These are phyloP conservation scores for Macrostomum lignano DNA, from an alignment of 1,140 invertebrate species.

Conservation along the genomic window DNA sequence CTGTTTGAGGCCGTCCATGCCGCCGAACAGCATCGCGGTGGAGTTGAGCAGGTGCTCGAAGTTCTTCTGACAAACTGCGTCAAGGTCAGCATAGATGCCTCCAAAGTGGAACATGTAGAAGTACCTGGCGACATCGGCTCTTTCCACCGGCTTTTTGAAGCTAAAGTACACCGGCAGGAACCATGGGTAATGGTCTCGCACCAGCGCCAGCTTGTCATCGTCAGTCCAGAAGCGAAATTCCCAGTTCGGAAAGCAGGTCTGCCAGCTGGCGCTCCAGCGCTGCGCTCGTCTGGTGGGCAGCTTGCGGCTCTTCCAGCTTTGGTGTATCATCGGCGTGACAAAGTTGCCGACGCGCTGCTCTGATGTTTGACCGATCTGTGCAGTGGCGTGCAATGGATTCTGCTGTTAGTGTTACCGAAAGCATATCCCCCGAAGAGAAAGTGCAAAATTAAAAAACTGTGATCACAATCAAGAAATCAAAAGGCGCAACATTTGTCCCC, in stretches of 20 bases:
- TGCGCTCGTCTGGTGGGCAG: neutral
- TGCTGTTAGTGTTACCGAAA: too few species aligned
- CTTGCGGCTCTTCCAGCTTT: neutral
- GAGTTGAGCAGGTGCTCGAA: neutral
- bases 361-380: too few species aligned
- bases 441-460: too few species aligned
- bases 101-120: conserved; percentile 1
- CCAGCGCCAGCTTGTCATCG: neutral
- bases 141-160: neutral
- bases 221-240: neutral
- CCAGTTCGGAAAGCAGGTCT: neutral
- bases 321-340: conserved; percentile 1
- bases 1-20: neutral
- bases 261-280: neutral
- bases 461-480: too few species aligned
- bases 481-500: too few species aligned
- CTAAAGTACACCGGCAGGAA: neutral
- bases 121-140: neutral
- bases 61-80: neutral
- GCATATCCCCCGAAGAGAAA: too few species aligned
- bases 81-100: conserved; percentile 2
- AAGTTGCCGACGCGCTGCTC: too few species aligned
- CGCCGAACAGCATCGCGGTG: neutral
- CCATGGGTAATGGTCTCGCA: neutral
- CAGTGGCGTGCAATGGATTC: too few species aligned